phyloP scores from a whole-genome alignment of 2,797 vertebrate species.

The Glossophaga mutica region DNA sequence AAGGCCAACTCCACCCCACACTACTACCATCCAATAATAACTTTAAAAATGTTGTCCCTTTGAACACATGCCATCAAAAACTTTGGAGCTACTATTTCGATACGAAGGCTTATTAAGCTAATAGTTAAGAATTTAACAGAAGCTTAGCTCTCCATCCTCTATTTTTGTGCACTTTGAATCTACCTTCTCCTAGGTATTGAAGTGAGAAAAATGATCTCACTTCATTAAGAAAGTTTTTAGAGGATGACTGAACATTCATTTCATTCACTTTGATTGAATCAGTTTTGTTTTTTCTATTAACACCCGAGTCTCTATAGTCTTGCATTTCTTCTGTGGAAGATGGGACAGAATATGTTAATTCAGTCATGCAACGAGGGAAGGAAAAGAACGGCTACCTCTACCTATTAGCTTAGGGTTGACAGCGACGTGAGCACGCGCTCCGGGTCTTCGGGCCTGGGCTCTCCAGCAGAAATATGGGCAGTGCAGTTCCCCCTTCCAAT shows the following conservation, averaged over 20 bases:
- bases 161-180: neutral
- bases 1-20: slow-evolving; percentile 22
- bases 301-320: neutral
- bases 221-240: neutral
- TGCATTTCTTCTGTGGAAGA: neutral
- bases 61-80: neutral
- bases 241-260: neutral
- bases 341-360: neutral
- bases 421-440: neutral
- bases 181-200: neutral
- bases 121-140: neutral
- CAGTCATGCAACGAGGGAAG: neutral
- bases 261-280: neutral
- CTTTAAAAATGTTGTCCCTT: slow-evolving; percentile 50
- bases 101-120: neutral
- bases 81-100: neutral
- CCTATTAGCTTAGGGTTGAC: neutral
- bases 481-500: neutral
- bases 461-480: neutral
- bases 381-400: neutral
- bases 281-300: neutral
- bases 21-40: slow-evolving; percentile 63
- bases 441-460: neutral
- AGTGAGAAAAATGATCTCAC: neutral
- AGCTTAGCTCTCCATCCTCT: neutral